These are phyloP conservation scores for Actias luna DNA, from an alignment of 2,888 invertebrate species.

Conservation along the genomic window DNA sequence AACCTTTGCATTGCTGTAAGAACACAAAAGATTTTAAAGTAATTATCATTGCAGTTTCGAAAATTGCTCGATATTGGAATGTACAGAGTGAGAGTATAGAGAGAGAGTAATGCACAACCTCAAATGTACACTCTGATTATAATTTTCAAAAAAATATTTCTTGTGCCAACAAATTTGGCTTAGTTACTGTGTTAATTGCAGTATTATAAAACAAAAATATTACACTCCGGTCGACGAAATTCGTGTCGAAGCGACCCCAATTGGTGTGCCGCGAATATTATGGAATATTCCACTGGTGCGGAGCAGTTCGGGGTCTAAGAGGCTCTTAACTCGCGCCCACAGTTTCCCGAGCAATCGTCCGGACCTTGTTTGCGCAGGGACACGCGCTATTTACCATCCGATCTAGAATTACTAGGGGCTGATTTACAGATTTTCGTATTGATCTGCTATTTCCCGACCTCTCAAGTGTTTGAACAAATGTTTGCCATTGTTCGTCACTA, in stretches of 20 bases:
- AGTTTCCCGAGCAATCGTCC: constrained; percentile 9
- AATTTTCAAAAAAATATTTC: too few relatives aligned
- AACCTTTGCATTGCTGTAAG: too few relatives aligned
- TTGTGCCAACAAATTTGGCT: too few relatives aligned
- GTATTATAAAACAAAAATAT: constrained; percentile 9
- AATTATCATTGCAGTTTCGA: too few relatives aligned
- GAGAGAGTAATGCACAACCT: too few relatives aligned
- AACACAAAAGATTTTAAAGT: too few relatives aligned
- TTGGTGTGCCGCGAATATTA: constrained; percentile 2
- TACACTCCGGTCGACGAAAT: constrained; percentile 6
- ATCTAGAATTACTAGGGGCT: constrained; percentile 14
- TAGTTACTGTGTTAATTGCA: background rate
- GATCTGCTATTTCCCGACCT: background rate
- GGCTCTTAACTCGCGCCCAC: constrained; percentile 10
- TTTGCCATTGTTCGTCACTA: background rate
- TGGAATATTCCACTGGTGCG: background rate
- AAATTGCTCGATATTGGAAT: too few relatives aligned
- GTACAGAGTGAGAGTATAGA: too few relatives aligned
- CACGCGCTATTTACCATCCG: constrained; percentile 13
- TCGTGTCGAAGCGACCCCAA: constrained; percentile 9
- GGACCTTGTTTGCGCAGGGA: constrained; percentile 17
- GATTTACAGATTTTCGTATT: background rate
- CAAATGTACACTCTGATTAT: too few relatives aligned
- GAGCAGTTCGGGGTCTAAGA: constrained; percentile 7
- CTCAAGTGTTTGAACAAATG: background rate